A percentile compares a stretch with the other conserved stretches of the same genome.
phyloP scores from a whole-genome alignment of 2,797 vertebrate species.

The Okamejei kenojei region DNA sequence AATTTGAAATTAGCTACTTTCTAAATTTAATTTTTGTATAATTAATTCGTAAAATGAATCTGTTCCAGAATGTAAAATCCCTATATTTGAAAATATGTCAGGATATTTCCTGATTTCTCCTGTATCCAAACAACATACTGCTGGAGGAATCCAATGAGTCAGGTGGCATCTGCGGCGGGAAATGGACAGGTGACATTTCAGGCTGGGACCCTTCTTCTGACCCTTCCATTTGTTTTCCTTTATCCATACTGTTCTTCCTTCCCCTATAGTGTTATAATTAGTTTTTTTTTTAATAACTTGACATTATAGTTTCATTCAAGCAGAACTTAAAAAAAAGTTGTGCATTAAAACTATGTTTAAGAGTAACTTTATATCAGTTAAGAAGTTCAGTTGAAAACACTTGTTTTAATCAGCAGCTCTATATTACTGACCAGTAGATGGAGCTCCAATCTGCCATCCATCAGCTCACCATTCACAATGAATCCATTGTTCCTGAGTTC shows the following conservation, averaged over 20 bases:
- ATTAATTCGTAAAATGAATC: not conserved
- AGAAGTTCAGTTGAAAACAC: not conserved
- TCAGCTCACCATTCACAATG: conserved; percentile 59
- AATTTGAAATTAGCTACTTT: not conserved
- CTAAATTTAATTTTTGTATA: not conserved
- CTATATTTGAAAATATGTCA: not conserved
- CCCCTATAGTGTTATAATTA: not conserved
- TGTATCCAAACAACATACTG: not conserved
- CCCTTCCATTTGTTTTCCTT: not conserved
- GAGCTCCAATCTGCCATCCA: conserved; percentile 79
- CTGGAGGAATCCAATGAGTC: too few species aligned
- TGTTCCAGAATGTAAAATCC: not conserved
- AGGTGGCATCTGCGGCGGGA: too few species aligned
- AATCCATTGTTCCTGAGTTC: conserved; percentile 66
- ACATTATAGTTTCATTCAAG: not conserved
- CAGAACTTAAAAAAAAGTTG: not conserved
- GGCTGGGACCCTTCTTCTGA: too few species aligned
- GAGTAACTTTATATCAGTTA: not conserved
- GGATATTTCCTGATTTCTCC: not conserved
- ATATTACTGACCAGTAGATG: conserved; percentile 77
- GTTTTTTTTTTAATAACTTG: not conserved
- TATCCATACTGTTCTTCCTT: not conserved
- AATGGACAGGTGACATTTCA: too few species aligned
- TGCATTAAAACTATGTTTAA: not conserved
- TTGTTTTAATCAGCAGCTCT: not conserved